Percentiles rank a stretch among this genome's conserved stretches.
These are phyloP conservation scores for Tetrax tetrax DNA, from an alignment of 2,113 vertebrate species.

Conservation along the genomic window DNA sequence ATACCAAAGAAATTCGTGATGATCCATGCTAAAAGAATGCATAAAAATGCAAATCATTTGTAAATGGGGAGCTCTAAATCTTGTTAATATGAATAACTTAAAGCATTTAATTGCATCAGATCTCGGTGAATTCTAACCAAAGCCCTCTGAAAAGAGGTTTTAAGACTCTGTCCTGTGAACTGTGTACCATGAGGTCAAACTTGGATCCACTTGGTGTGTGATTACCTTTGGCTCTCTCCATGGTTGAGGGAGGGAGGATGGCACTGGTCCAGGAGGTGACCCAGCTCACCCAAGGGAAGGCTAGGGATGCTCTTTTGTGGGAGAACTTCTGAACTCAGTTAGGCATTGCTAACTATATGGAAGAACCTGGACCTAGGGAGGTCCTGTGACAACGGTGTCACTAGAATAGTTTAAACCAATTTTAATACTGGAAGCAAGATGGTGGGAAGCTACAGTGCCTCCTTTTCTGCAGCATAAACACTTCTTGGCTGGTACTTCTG, in stretches of 20 bases:
- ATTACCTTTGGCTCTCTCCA: not conserved
- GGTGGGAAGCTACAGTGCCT: not conserved
- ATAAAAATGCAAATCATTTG: conserved; percentile 58
- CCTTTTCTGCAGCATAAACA: not conserved
- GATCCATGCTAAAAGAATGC: conserved; percentile 35
- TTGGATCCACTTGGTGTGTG: not conserved
- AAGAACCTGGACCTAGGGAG: not conserved
- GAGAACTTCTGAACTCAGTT: not conserved
- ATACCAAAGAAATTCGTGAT: conserved; percentile 47
- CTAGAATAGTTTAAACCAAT: not conserved
- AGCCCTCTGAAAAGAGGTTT: not conserved
- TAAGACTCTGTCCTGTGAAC: not conserved
- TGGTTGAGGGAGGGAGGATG: not conserved
- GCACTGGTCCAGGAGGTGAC: not conserved
- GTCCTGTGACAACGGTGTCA: not conserved
- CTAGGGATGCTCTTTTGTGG: not conserved
- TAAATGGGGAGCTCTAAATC: conserved; percentile 53
- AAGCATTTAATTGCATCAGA: conserved; percentile 25
- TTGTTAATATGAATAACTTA: conserved; percentile 51
- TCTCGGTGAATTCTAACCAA: conserved; percentile 12
- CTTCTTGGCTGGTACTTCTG: not conserved
- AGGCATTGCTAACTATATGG: not conserved
- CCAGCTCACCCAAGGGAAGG: not conserved
- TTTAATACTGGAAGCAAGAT: not conserved
- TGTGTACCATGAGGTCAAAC: not conserved